Conservation (phyloP, 1,140 invertebrate species). For the Solenopsis fugax region DNA sequence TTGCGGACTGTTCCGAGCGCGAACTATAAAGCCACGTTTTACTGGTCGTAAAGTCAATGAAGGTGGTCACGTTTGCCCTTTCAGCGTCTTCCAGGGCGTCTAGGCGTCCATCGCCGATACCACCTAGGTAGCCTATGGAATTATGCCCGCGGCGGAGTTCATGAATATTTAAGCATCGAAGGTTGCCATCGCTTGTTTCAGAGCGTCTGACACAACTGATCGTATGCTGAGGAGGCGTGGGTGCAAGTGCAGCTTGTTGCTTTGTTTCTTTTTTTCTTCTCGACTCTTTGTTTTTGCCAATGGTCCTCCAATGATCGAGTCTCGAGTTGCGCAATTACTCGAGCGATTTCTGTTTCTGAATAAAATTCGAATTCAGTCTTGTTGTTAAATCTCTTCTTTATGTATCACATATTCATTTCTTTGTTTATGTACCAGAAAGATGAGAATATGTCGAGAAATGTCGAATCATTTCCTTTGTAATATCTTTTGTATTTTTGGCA, state of each 20-base stretch:
- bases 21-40: conserved; percentile 84
- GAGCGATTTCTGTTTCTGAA: neutral
- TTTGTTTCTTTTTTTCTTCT: neutral
- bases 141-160: conserved; percentile 60
- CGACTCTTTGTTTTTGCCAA: conserved; percentile 10
- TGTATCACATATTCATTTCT: neutral
- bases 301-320: neutral
- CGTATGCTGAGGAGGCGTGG: neutral
- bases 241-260: conserved; percentile 11
- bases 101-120: conserved; percentile 75
- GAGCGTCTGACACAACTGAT: conserved; percentile 27
- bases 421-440: neutral
- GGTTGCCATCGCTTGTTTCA: conserved; percentile 27
- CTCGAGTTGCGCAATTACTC: conserved; percentile 27
- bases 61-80: conserved; percentile 84
- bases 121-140: conserved; percentile 71
- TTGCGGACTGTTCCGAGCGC: conserved; percentile 76
- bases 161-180: conserved; percentile 77
- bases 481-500: neutral
- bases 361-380: conserved; percentile 22
- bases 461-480: neutral
- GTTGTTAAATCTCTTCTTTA: conserved; percentile 21
- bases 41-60: conserved; percentile 84
- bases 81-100: conserved; percentile 77
- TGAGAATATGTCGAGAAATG: neutral